These are phyloP conservation scores for Tapirus terrestris DNA, from an alignment of 2,113 vertebrate species.

Conservation along the genomic window DNA sequence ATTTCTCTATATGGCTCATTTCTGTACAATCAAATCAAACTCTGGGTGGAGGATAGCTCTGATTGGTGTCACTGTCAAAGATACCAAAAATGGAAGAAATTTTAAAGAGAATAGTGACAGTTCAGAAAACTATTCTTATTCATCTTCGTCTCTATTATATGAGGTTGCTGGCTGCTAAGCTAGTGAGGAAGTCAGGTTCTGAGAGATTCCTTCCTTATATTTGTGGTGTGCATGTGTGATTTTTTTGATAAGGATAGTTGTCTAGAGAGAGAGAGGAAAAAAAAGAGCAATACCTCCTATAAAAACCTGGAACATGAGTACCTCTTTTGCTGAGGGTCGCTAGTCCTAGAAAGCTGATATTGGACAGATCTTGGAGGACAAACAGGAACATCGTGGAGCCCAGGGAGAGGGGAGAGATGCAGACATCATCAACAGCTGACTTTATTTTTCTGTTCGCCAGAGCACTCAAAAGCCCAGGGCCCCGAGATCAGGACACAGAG, in stretches of 20 bases:
- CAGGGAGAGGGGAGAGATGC: background rate
- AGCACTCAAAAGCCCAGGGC: background rate
- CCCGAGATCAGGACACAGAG: background rate
- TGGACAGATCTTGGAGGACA: background rate
- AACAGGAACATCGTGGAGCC: background rate
- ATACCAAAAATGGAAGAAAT: slow-evolving; percentile 72
- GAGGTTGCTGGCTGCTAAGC: slow-evolving; percentile 18
- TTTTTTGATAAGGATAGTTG: slow-evolving; percentile 43
- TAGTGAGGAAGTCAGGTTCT: slow-evolving; percentile 42
- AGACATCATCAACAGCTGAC: background rate
- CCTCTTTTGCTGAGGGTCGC: background rate
- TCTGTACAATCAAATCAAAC: slow-evolving; percentile 36
- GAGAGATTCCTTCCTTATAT: background rate
- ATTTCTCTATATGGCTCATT: slow-evolving; percentile 33
- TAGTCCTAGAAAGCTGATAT: background rate
- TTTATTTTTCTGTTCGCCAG: background rate
- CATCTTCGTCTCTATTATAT: background rate
- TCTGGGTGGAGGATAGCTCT: background rate
- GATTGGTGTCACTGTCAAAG: background rate
- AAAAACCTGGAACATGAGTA: background rate
- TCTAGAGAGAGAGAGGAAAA: background rate
- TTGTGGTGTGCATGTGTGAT: background rate
- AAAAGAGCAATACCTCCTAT: background rate
- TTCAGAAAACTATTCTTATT: slow-evolving; percentile 35
- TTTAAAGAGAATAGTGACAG: slow-evolving; percentile 13